These are phyloP conservation scores for Cloeon dipterum DNA, from an alignment of 2,888 invertebrate species.

Conservation along the genomic window DNA sequence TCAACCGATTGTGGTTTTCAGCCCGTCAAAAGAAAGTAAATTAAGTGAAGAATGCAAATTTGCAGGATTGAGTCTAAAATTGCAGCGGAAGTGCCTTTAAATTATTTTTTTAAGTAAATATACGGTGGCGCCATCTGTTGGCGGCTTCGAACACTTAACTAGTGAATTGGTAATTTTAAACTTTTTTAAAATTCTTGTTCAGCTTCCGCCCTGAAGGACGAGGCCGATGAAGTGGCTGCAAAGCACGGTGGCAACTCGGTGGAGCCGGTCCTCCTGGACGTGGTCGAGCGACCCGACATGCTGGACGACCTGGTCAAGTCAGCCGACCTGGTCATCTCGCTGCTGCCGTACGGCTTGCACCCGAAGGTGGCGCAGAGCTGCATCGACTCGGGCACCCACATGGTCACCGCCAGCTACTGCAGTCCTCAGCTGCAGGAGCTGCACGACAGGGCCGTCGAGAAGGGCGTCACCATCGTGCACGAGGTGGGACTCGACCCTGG, in stretches of 20 bases:
- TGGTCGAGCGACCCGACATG: constrained; percentile 43
- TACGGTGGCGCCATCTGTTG: no score
- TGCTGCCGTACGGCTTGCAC: constrained; percentile 80
- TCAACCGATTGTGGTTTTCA: no score
- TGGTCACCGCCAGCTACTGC: constrained; percentile 93
- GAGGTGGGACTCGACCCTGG: constrained; percentile 97
- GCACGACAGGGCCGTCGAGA: constrained; percentile 63
- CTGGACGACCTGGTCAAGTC: constrained; percentile 45
- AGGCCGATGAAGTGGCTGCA: constrained; percentile 61
- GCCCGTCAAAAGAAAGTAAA: no score
- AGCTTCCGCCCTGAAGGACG: constrained; percentile 66
- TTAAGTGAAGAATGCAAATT: no score
- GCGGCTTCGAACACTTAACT: no score
- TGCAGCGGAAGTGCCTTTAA: no score
- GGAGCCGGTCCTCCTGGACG: constrained; percentile 60
- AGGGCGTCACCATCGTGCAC: constrained; percentile 82
- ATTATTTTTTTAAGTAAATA: no score
- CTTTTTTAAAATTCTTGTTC: no score
- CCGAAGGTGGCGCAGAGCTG: constrained; percentile 68
- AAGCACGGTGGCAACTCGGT: constrained; percentile 47
- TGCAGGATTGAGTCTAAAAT: no score
- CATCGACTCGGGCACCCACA: constrained; percentile 61
- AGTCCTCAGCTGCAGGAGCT: constrained; percentile 60
- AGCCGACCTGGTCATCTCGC: constrained; percentile 58
- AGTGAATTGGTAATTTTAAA: no score